Evolutionary conservation across 2,113 vertebrate species (phyloP), one percentile per base, ranked within the genome.

Genomic region (Callaeas wilsoni): DNA sequence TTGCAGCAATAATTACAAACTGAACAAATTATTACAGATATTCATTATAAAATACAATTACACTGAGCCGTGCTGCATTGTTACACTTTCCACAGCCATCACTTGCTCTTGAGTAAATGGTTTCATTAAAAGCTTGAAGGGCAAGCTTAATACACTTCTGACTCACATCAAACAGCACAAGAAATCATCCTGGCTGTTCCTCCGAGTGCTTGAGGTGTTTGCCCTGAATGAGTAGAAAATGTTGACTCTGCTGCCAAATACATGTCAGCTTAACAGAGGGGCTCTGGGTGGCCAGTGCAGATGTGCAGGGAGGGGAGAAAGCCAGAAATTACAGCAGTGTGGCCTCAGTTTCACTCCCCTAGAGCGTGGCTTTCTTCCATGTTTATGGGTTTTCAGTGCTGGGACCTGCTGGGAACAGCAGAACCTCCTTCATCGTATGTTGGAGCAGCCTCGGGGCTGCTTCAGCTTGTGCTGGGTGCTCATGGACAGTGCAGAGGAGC

Each of bases 121-220:
- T 95, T 92, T 94, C 88, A 84, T 96, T 96, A 94, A 19, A 89
- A 71, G 60, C 84, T 81, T 80, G 93, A 91, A 96, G 91, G 91
- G 77, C 95, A 96, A 97, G 81, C 84, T 93, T 95, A 94, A 89
- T 94, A 53, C 76, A 52, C 79, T 84, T 82, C 69, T 93, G 86
- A 47, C 81, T 94, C 78, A 90, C n/a, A 82, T 67, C 80, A 92
- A 91, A 68, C 49, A 53, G 75, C 69, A 59, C 62, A 60, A 84
- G 80, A 84, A 97, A 95, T 44, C 90, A 76, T 68, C 44, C 67
- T 71, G 70, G 76, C 71, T 80, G 35, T 33, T 96, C 83, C 83
- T 88, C 87, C 3, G 1, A 84, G 44, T 47, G 55, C 74, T 91
- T 33, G 69, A 21, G 5, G 68, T 85, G n/a, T 87, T 96, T 75